These are phyloP conservation scores for Amphiduros pacificus DNA, from an alignment of 2,888 invertebrate species.

Conservation along the genomic window DNA sequence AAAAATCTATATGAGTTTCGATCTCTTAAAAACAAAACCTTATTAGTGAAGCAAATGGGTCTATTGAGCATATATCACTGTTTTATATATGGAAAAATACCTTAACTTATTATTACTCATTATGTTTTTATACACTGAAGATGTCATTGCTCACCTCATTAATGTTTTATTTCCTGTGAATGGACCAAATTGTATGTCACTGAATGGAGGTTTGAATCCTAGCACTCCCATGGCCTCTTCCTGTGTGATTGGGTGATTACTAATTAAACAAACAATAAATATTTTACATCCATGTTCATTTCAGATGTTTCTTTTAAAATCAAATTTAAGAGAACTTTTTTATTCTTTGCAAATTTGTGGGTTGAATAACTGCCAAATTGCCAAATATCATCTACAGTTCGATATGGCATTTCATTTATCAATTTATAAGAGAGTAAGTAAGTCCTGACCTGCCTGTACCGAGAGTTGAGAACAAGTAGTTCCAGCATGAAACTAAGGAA, in stretches of 20 bases:
- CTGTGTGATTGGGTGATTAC: constrained; percentile 44
- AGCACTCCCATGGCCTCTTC: constrained; percentile 49
- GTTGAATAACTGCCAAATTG: not conserved
- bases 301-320: not conserved
- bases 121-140: too few species aligned
- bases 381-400: too few species aligned
- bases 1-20: too few species aligned
- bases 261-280: not conserved
- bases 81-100: too few species aligned
- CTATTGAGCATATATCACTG: not conserved
- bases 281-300: not conserved
- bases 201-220: constrained; percentile 47
- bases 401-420: too few species aligned
- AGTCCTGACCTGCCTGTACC: constrained; percentile 47
- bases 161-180: constrained; percentile 52
- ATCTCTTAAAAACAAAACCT: too few species aligned
- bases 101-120: too few species aligned
- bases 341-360: not conserved
- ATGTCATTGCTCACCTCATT: constrained; percentile 39
- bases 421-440: too few species aligned
- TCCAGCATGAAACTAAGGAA: constrained; percentile 55
- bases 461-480: constrained; percentile 49
- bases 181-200: constrained; percentile 50
- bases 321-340: not conserved
- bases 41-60: too few species aligned